Percentiles rank a stretch among this genome's conserved stretches.
Evolutionary conservation across 2,888 invertebrate genomes (phyloP).

Genomic region (Ctena decussata): DNA sequence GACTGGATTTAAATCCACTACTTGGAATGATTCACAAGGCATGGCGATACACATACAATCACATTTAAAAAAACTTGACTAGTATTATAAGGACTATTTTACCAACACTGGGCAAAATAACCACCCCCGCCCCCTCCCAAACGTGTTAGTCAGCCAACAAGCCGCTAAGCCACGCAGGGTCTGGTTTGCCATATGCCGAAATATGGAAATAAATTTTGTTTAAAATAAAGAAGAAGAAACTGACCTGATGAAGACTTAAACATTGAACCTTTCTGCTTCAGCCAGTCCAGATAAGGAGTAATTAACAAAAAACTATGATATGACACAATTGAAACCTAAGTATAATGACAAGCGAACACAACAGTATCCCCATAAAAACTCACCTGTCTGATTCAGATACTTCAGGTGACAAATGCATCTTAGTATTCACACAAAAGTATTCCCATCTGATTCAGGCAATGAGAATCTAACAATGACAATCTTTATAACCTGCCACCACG

Average conservation of each 20-base stretch:
- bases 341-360: background rate
- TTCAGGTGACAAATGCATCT: background rate
- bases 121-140: no score
- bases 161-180: background rate
- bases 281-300: background rate
- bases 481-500: no score
- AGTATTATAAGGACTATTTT: background rate
- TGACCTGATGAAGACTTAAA: no score
- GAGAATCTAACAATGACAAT: background rate
- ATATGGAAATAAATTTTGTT: no score
- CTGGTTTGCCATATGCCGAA: background rate
- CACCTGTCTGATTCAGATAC: background rate
- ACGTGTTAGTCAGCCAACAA: background rate
- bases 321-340: background rate
- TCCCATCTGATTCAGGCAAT: conserved; percentile 1
- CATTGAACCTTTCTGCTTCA: background rate
- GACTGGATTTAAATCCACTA: no score
- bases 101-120: background rate
- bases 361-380: background rate
- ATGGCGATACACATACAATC: no score
- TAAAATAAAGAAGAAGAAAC: no score
- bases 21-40: no score
- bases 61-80: conserved; percentile 9
- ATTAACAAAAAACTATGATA: background rate
- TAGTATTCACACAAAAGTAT: no score